Conservation (phyloP, 2,888 invertebrate genomes). For the Drosophila subsilvestris region DNA sequence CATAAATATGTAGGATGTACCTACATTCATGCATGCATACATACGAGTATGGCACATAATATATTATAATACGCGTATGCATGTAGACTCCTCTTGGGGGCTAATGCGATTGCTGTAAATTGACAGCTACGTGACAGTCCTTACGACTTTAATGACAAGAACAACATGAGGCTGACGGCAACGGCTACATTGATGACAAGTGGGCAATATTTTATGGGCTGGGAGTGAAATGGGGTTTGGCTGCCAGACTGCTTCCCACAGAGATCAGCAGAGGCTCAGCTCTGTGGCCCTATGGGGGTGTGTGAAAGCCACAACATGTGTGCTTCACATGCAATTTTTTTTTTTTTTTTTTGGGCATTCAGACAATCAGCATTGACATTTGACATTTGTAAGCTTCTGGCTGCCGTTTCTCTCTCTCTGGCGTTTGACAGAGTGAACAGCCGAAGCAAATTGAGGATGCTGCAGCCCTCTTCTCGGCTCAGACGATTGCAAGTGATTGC, state of each 20-base stretch:
- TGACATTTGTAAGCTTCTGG: constrained; percentile 46
- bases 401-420: neutral
- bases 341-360: constrained; percentile 14
- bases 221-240: constrained; percentile 38
- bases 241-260: constrained; percentile 37
- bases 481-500: constrained; percentile 1
- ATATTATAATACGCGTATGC: constrained; percentile 9
- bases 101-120: constrained; percentile 74
- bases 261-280: constrained; percentile 35
- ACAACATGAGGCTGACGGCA: constrained; percentile 45
- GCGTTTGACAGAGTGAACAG: constrained; percentile 24
- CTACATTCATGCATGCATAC: constrained; percentile 7
- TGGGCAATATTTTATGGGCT: constrained; percentile 61
- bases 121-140: constrained; percentile 80
- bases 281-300: neutral
- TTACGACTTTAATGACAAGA: constrained; percentile 75
- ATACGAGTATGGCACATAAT: constrained; percentile 12
- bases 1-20: constrained; percentile 44
- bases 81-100: constrained; percentile 45
- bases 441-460: constrained; percentile 50
- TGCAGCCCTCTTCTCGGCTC: constrained; percentile 4
- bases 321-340: constrained; percentile 61
- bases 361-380: constrained; percentile 63
- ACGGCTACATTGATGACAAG: constrained; percentile 59
- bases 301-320: constrained; percentile 61